Percentiles rank a stretch among this genome's conserved stretches.
These are phyloP conservation scores for Pycnomerus fuliginosus DNA, from an alignment of 2,888 invertebrate genomes.

Conservation along the genomic window DNA sequence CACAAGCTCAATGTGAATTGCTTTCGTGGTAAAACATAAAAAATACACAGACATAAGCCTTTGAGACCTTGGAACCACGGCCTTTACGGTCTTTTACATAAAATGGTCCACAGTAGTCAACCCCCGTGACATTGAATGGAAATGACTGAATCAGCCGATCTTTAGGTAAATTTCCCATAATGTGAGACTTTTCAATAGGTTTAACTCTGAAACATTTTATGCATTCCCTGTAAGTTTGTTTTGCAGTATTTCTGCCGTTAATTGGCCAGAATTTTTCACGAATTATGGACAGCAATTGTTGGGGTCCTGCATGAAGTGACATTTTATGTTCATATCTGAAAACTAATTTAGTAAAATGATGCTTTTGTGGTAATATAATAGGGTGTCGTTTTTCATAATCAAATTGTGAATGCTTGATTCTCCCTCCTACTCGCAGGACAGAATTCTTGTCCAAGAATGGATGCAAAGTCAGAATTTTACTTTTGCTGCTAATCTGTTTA, in stretches of 20 bases:
- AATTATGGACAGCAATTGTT: neutral
- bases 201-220: neutral
- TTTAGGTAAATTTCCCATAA: constrained; percentile 3
- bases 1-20: constrained; percentile 2
- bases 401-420: neutral
- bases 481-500: too few relatives aligned
- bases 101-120: constrained; percentile 2
- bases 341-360: neutral
- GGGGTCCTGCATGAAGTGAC: neutral
- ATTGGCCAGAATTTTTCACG: constrained; percentile 1
- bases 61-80: neutral
- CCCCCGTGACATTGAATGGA: neutral
- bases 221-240: neutral
- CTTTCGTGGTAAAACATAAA: constrained; percentile 2
- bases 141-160: neutral
- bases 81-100: constrained; percentile 3
- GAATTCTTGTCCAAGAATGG: too few relatives aligned
- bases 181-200: neutral
- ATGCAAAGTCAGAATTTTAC: too few relatives aligned
- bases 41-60: neutral
- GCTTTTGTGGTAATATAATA: neutral
- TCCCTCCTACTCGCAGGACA: constrained; percentile 1
- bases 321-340: neutral
- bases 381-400: neutral
- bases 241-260: neutral